These are phyloP conservation scores for Pimpla rufipes DNA, from an alignment of 2,888 invertebrate genomes.

Conservation along the genomic window DNA sequence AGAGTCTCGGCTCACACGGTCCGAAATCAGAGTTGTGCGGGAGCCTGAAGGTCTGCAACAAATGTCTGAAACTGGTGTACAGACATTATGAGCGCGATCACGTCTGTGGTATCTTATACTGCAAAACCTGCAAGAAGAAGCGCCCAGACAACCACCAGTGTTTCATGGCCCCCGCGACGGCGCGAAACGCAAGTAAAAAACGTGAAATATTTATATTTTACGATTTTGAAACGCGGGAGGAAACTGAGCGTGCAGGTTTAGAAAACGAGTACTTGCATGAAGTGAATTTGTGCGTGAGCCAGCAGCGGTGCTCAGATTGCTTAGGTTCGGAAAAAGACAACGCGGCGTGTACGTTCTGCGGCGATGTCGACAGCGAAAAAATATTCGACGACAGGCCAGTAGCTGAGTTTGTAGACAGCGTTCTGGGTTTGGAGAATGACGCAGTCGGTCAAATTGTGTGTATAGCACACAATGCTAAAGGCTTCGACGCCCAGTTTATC, in stretches of 20 bases:
- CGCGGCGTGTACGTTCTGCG: background rate
- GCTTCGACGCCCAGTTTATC: conserved; percentile 53
- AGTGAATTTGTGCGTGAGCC: background rate
- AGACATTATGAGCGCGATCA: background rate
- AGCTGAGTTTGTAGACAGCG: background rate
- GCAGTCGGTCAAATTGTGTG: conserved; percentile 12
- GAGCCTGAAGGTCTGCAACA: background rate
- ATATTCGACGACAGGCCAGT: background rate
- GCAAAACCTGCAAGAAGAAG: background rate
- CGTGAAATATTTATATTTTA: background rate
- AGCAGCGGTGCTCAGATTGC: background rate
- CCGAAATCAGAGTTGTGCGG: background rate
- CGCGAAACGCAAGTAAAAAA: too few relatives aligned
- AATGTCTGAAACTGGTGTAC: background rate
- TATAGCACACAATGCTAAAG: conserved; percentile 59
- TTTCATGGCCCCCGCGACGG: background rate
- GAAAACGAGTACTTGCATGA: background rate
- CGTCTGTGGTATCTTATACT: background rate
- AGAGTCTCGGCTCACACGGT: background rate
- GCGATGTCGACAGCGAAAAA: background rate
- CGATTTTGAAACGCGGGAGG: background rate
- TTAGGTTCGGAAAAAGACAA: background rate
- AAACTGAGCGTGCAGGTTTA: background rate
- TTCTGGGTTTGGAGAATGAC: background rate
- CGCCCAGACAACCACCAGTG: background rate